Conservation (phyloP, 2,888 invertebrate species). For the Uloborus plumipes region DNA sequence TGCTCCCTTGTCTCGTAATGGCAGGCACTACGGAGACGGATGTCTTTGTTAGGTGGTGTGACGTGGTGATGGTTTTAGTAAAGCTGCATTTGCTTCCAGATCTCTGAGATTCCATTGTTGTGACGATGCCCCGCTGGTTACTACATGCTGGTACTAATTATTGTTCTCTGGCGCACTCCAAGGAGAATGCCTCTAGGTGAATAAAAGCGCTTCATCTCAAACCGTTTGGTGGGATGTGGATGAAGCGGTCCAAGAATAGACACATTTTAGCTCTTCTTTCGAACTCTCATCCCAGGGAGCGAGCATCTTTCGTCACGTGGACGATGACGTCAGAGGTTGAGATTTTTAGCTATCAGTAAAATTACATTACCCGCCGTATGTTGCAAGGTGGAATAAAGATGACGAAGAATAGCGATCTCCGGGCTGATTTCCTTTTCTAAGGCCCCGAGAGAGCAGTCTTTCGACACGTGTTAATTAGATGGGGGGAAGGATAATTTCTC, state of each 20-base stretch:
- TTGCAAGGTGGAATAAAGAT: neutral
- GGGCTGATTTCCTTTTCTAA: no score
- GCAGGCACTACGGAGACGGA: neutral
- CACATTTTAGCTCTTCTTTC: constrained; percentile 26
- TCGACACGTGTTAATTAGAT: no score
- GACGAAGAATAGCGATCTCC: no score
- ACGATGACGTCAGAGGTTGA: constrained; percentile 17
- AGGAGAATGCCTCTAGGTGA: constrained; percentile 4
- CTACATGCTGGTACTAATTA: constrained; percentile 10
- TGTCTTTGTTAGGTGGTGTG: constrained; percentile 15
- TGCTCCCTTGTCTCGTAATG: no score
- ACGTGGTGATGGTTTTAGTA: constrained; percentile 27
- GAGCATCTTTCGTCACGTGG: constrained; percentile 10
- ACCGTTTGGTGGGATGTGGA: constrained; percentile 4
- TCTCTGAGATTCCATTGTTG: constrained; percentile 16
- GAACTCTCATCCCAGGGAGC: constrained; percentile 8
- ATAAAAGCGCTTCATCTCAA: constrained; percentile 5
- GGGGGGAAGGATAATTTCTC: no score
- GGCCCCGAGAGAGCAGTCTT: no score
- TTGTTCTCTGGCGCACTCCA: constrained; percentile 6
- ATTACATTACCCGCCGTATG: constrained; percentile 3
- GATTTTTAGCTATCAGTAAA: constrained; percentile 27
- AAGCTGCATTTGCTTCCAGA: constrained; percentile 3
- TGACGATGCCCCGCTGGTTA: neutral
- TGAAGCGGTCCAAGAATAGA: constrained; percentile 37